phyloP scores from a whole-genome alignment of 1,140 invertebrate genomes.

The Nebria ingens region DNA sequence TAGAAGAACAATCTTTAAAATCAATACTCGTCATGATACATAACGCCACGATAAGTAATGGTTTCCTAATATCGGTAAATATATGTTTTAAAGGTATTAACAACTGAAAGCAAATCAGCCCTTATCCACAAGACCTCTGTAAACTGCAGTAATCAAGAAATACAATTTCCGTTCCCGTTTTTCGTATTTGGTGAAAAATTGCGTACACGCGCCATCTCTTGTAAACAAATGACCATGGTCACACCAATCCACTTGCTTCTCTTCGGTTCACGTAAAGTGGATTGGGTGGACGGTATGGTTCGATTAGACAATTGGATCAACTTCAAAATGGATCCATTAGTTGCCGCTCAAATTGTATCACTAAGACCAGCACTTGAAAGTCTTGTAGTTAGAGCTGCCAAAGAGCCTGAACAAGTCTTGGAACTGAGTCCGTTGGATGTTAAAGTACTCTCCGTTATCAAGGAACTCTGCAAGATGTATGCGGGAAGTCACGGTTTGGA shows the following conservation, averaged over 20 bases:
- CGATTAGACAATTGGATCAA: slow-evolving; percentile 89
- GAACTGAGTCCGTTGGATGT: slow-evolving; percentile 15
- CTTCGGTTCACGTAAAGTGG: slow-evolving; percentile 83
- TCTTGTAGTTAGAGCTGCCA: slow-evolving; percentile 65
- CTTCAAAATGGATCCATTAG: slow-evolving; percentile 66
- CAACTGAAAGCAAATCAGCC: slow-evolving; percentile 88
- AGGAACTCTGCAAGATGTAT: slow-evolving; percentile 57
- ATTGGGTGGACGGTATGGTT: slow-evolving; percentile 60
- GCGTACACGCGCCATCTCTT: slow-evolving; percentile 88
- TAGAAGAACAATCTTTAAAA: too few species aligned
- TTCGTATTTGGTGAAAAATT: slow-evolving; percentile 99
- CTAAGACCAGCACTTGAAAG: slow-evolving; percentile 80
- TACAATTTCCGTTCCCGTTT: slow-evolving; percentile 85
- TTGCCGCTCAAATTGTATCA: slow-evolving; percentile 72
- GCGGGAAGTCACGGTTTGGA: slow-evolving; percentile 59
- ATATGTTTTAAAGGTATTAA: slow-evolving; percentile 57
- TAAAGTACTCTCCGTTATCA: slow-evolving; percentile 50
- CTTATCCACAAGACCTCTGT: slow-evolving; percentile 95
- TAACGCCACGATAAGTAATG: background rate
- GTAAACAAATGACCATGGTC: slow-evolving; percentile 96
- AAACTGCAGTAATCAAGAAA: slow-evolving; percentile 78
- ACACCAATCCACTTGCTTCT: slow-evolving; percentile 86
- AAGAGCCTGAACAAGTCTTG: slow-evolving; percentile 59
- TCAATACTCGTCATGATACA: background rate
- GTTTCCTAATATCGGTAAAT: slow-evolving; percentile 8